Evolutionary conservation across 2,113 vertebrate genomes (phyloP).

Genomic region (Takifugu bimaculatus): DNA sequence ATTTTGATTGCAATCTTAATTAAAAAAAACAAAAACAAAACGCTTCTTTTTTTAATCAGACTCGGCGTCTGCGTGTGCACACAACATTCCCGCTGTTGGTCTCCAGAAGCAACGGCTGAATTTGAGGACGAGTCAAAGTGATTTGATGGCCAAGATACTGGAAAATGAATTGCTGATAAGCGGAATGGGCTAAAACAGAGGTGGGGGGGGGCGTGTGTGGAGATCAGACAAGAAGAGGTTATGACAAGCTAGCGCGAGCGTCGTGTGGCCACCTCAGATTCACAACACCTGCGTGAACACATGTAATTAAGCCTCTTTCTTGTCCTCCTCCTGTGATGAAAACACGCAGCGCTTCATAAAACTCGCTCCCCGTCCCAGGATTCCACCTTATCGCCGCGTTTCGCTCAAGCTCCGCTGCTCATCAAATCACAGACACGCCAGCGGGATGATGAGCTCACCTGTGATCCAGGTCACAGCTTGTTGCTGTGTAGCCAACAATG

Average conservation of each 20-base stretch:
- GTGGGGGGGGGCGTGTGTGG: conserved; percentile 21
- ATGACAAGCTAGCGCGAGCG: no score
- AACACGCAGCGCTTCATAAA: no score
- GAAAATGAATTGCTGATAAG: conserved; percentile 72
- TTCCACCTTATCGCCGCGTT: no score
- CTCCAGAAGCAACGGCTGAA: conserved; percentile 45
- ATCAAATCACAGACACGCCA: conserved; percentile 18
- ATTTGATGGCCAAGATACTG: conserved; percentile 66
- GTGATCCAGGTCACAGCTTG: conserved; percentile 35
- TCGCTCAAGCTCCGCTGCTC: conserved; percentile 23
- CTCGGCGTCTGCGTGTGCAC: conserved; percentile 45
- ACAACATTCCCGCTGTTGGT: conserved; percentile 33
- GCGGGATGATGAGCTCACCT: conserved; percentile 11
- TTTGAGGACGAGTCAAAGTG: conserved; percentile 62
- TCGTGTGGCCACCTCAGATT: no score
- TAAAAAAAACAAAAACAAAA: conserved; percentile 46
- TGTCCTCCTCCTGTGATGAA: no score
- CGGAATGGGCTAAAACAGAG: conserved; percentile 47
- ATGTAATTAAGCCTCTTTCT: no score
- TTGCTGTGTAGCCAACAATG: conserved; percentile 31
- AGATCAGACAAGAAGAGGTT: no score
- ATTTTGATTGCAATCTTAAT: conserved; percentile 68
- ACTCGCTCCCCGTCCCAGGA: no score
- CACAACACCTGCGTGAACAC: not conserved
- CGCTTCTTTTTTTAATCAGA: conserved; percentile 3